Conservation (phyloP, 2,888 invertebrate genomes). For the Abrostola triplasia region DNA sequence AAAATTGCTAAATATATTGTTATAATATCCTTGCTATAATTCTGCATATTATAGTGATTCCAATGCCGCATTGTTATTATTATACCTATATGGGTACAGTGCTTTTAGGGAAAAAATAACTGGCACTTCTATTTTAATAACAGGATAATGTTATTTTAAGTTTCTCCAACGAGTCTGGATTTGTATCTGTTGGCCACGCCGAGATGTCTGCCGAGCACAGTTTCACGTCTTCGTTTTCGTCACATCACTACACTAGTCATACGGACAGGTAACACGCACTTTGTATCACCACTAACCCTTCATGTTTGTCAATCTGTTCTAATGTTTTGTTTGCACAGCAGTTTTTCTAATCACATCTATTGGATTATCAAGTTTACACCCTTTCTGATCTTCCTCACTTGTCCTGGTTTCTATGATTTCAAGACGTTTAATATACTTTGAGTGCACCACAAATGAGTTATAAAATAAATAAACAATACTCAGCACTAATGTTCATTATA, state of each 20-base stretch:
- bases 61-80: no score
- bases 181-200: conserved; percentile 85
- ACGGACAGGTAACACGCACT: conserved; percentile 76
- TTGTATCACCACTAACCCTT: conserved; percentile 44
- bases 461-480: background rate
- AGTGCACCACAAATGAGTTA: background rate
- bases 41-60: no score
- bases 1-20: background rate
- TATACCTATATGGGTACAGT: no score
- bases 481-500: background rate
- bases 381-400: conserved; percentile 41
- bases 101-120: background rate
- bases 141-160: conserved; percentile 61
- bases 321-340: conserved; percentile 48
- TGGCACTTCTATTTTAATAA: background rate
- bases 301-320: conserved; percentile 28
- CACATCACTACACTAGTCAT: conserved; percentile 84
- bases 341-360: conserved; percentile 36
- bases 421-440: conserved; percentile 52
- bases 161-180: conserved; percentile 87
- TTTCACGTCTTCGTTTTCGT: conserved; percentile 81
- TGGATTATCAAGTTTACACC: conserved; percentile 34
- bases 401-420: conserved; percentile 39
- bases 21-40: background rate
- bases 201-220: conserved; percentile 83